Evolutionary conservation across 2,888 invertebrate genomes (phyloP).

Genomic region (Napeogenes inachia): DNA sequence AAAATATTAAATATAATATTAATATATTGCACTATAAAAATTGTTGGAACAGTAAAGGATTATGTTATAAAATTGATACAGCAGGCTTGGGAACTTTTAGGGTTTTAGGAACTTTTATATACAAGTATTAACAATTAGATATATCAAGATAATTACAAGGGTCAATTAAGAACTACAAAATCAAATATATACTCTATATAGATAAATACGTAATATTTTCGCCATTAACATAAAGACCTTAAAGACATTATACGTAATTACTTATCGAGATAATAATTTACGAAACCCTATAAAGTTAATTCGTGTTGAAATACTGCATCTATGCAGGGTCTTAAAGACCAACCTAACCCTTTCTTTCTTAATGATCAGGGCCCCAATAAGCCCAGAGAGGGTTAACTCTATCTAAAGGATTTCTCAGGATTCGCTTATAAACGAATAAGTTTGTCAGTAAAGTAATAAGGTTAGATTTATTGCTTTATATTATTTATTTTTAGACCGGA

Average conservation of each 20-base stretch:
- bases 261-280: slow-evolving; percentile 48
- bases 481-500: not conserved
- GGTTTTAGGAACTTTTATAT: too few species aligned
- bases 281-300: slow-evolving; percentile 52
- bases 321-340: slow-evolving; percentile 41
- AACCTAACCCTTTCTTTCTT: slow-evolving; percentile 55
- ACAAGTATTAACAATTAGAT: too few species aligned
- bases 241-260: slow-evolving; percentile 26
- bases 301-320: slow-evolving; percentile 52
- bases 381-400: slow-evolving; percentile 36
- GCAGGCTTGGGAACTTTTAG: too few species aligned
- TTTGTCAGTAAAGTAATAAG: slow-evolving; percentile 37
- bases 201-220: not conserved
- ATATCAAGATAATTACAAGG: too few species aligned
- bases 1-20: too few species aligned
- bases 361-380: slow-evolving; percentile 47
- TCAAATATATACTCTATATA: slow-evolving; percentile 4
- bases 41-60: too few species aligned
- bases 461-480: slow-evolving; percentile 6
- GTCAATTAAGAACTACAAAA: slow-evolving; percentile 13
- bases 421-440: slow-evolving; percentile 39
- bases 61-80: too few species aligned
- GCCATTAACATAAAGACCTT: not conserved
- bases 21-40: too few species aligned
- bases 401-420: slow-evolving; percentile 36